Conservation (phyloP, 2,888 invertebrate species). For the Drosophila emarginata region DNA sequence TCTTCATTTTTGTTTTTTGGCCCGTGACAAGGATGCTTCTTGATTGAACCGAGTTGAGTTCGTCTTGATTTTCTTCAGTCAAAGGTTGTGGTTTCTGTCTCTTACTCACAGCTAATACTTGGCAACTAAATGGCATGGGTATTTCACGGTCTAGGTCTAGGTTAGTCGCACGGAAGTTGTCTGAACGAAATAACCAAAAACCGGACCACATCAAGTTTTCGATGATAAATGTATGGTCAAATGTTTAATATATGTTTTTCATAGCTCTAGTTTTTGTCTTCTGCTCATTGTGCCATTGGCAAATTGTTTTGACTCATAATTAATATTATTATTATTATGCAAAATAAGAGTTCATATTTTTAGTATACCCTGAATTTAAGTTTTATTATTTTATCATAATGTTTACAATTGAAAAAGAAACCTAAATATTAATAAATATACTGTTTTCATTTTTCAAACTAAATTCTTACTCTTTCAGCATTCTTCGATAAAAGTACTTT, state of each 20-base stretch:
- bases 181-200: slow-evolving; percentile 20
- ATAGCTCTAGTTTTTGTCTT: slow-evolving; percentile 57
- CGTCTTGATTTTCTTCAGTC: slow-evolving; percentile 8
- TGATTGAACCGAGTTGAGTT: slow-evolving; percentile 15
- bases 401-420: not conserved
- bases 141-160: slow-evolving; percentile 72
- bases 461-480: too few relatives aligned
- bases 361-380: not conserved
- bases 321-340: slow-evolving; percentile 23
- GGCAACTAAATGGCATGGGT: slow-evolving; percentile 33
- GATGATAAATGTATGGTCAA: slow-evolving; percentile 61
- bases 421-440: too few relatives aligned
- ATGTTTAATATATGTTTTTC: slow-evolving; percentile 33
- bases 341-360: not conserved
- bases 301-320: slow-evolving; percentile 45
- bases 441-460: too few relatives aligned
- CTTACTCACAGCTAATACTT: slow-evolving; percentile 4
- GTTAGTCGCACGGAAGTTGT: slow-evolving; percentile 59
- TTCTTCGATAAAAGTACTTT: too few relatives aligned
- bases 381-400: not conserved
- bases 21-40: slow-evolving; percentile 36
- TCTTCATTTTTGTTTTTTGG: not conserved
- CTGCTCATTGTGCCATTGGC: slow-evolving; percentile 34
- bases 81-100: slow-evolving; percentile 17
- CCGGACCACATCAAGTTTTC: slow-evolving; percentile 54